These are phyloP conservation scores for Rhadina sibilatrix DNA, from an alignment of 2,113 vertebrate genomes.

Conservation along the genomic window DNA sequence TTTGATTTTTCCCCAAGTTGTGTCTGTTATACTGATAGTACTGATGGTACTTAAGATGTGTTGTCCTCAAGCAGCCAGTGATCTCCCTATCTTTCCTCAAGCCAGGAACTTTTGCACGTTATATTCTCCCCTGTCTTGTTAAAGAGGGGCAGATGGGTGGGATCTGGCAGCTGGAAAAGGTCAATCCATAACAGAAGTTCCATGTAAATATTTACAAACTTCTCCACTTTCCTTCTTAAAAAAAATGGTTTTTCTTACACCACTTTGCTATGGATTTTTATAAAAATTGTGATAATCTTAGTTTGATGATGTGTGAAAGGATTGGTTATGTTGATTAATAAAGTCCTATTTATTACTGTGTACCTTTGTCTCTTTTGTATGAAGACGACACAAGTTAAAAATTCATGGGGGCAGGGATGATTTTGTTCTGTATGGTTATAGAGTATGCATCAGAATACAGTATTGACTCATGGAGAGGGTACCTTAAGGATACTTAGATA, in stretches of 20 bases:
- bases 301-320: background rate
- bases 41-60: background rate
- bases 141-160: background rate
- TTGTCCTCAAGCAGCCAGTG: background rate
- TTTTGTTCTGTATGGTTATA: background rate
- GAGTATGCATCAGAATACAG: background rate
- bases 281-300: background rate
- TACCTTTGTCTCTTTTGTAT: background rate
- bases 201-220: background rate
- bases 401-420: background rate
- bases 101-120: background rate
- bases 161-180: background rate
- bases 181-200: background rate
- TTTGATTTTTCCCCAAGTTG: background rate
- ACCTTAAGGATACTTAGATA: background rate
- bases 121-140: background rate
- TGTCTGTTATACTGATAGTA: background rate
- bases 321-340: background rate
- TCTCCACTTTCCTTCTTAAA: background rate
- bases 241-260: background rate
- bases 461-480: background rate
- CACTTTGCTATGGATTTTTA: background rate
- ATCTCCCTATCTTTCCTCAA: background rate
- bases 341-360: background rate
- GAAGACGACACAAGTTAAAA: background rate